Conservation (phyloP, 92 coral and sea anemone species). For the Heliopora coerulea region DNA sequence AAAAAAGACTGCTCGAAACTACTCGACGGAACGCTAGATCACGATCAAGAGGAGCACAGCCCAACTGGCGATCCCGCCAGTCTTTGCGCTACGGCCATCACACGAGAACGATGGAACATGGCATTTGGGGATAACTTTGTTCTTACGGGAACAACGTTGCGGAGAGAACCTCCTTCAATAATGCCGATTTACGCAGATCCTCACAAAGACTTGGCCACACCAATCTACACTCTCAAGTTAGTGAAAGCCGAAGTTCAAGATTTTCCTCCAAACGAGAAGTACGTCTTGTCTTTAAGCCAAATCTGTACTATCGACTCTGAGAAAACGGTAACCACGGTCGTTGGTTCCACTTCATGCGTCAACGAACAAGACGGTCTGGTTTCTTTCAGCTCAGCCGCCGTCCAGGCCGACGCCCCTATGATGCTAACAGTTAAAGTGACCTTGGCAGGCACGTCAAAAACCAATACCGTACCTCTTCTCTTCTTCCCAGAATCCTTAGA, state of each 20-base stretch:
- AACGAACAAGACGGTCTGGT: constrained; percentile 49
- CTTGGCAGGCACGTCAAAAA: constrained; percentile 40
- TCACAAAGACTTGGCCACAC: constrained; percentile 25
- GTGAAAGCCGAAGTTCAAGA: constrained; percentile 30
- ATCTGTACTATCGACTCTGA: neutral
- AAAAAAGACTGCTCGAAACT: constrained; percentile 20
- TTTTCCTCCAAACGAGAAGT: constrained; percentile 21
- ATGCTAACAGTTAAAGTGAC: constrained; percentile 41
- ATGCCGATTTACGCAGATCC: constrained; percentile 6
- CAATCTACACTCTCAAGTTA: constrained; percentile 31
- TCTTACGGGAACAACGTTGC: constrained; percentile 22
- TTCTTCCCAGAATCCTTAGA: constrained; percentile 49
- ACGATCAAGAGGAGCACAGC: constrained; percentile 59
- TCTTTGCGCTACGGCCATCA: constrained; percentile 78
- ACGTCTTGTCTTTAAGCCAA: constrained; percentile 15
- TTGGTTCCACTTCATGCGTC: constrained; percentile 15
- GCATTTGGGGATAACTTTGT: constrained; percentile 32
- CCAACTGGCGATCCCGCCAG: constrained; percentile 70
- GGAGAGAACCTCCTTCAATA: constrained; percentile 30
- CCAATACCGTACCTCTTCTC: constrained; percentile 14
- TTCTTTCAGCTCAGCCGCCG: constrained; percentile 32
- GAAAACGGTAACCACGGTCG: constrained; percentile 30
- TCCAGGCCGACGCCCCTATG: constrained; percentile 42
- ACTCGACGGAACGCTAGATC: constrained; percentile 43
- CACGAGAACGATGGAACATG: constrained; percentile 64